Evolutionary conservation across 2,888 invertebrate species (phyloP), one percentile per base, ranked within the genome.

Genomic region (Eristalis intricaria): DNA sequence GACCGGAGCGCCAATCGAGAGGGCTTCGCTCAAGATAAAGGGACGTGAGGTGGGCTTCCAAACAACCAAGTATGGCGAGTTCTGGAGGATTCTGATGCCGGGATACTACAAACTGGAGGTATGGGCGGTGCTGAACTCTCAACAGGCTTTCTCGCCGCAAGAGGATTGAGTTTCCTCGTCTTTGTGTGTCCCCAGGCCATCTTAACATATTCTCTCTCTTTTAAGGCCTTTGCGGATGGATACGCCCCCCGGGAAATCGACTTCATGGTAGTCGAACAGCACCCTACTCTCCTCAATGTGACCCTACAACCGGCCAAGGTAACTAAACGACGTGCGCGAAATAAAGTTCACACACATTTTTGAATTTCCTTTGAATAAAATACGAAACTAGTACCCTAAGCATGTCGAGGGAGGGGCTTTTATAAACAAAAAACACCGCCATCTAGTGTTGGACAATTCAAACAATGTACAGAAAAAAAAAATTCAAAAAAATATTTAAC

Each of bases 11-110:
- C 96, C 97, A 0, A 94, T 98, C 71, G 96, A 97, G 90, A 95
- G 96, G 71, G 97, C 97, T 11, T 94, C 96, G 8, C 93, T 98
- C 84, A 96, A 96, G 91, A 95, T 98, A 56, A 96, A 96, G 91
- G 96, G 96, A 0, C 95, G 98, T 69, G 97, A 98, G 91, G 96
- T 98, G 89, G 95, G 96, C 70, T 97, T 98, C 92, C 96, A 96
- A 92, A 96, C 97, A 71, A 97, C 97, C 10, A 96, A 96, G 91
- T 96, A 97, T 92, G 98, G 98, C n/a, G 98, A 99, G 93, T 99
- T 97, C 94, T 99, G 98, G 98, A 95, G 98, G 90, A 96, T 99
- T 84, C 93, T 99, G 26, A 93, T 98, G 84, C 98, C 98, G 1
- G 98, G 98, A 89, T 94, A 95, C 73, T 98, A 98, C 93, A 96